Evolutionary conservation across 2,888 invertebrate genomes (phyloP), one percentile per base, ranked within the genome.

Genomic region (Gastracanthus pulcherrimus): DNA sequence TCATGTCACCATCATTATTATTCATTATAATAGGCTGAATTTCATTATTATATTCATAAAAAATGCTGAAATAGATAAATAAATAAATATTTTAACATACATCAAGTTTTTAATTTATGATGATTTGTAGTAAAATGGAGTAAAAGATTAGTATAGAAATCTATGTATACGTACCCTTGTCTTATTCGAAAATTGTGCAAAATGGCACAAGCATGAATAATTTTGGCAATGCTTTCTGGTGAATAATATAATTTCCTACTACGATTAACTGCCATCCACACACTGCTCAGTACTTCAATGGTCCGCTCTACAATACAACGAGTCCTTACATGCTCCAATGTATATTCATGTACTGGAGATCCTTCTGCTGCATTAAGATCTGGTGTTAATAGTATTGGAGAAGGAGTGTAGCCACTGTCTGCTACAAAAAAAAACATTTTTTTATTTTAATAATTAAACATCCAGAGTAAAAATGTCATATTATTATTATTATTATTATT

Each of bases 111-210:
- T 6, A 60, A 23, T n/a, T n/a, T n/a, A n/a, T n/a, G n/a, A n/a
- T n/a, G n/a, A n/a, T n/a, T n/a, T n/a, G n/a, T n/a, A n/a, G n/a
- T n/a, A n/a, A n/a, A n/a, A n/a, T n/a, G n/a, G n/a, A n/a, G n/a
- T n/a, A n/a, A n/a, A n/a, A n/a, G n/a, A n/a, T n/a, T n/a, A 23
- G 1, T 6, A 7, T 60, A 29, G 11, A 60, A 48, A 31, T 31
- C 48, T 16, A 48, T n/a, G 26, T 31, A 1, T 13, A 26, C 16
- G 11, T 58, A 69, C 38, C 72, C 72, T 5, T 72, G 9, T 26
- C 13, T 36, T 38, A 0, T 55, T 23, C 11, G 26, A 19, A 72
- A 74, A 62, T 74, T 74, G 34, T 74, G 74, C 41, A 74, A 62
- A 13, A 62, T 45, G 2, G 48, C 74, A 48, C 60, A 74, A 1